Percentiles rank a stretch among this genome's conserved stretches.
Conservation (phyloP, 2,797 vertebrate species). For the Anisognathus igniventris region DNA sequence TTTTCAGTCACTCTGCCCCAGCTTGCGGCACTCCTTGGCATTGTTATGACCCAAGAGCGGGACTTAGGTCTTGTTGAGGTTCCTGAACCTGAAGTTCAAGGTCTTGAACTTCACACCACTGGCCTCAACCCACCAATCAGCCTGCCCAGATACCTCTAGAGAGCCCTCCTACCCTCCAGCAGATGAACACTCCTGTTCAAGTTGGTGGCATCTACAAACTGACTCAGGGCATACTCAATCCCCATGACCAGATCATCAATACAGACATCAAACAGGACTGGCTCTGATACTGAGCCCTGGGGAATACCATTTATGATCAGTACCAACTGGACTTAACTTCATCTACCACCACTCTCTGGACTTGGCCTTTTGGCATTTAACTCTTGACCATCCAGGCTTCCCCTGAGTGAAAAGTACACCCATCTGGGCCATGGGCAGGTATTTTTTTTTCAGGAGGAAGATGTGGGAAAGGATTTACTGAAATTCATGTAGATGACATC, state of each 20-base stretch:
- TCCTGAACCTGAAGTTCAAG: no score
- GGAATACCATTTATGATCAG: accelerated
- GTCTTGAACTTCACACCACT: accelerated
- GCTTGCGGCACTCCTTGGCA: accelerated
- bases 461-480: neutral
- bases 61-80: accelerated
- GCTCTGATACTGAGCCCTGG: neutral
- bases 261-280: neutral
- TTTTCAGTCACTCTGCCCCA: neutral
- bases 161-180: neutral
- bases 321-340: neutral
- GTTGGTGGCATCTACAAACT: accelerated
- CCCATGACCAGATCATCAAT: neutral
- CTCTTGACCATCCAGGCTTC: neutral
- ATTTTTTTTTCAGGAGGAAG: neutral
- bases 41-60: neutral
- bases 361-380: neutral
- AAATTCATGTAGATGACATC: neutral
- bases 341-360: neutral
- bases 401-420: accelerated
- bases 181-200: neutral
- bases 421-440: accelerated
- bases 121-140: accelerated
- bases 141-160: neutral
- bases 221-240: accelerated